phyloP scores from a whole-genome alignment of 1,140 invertebrate species.

The Heliconius congener region DNA sequence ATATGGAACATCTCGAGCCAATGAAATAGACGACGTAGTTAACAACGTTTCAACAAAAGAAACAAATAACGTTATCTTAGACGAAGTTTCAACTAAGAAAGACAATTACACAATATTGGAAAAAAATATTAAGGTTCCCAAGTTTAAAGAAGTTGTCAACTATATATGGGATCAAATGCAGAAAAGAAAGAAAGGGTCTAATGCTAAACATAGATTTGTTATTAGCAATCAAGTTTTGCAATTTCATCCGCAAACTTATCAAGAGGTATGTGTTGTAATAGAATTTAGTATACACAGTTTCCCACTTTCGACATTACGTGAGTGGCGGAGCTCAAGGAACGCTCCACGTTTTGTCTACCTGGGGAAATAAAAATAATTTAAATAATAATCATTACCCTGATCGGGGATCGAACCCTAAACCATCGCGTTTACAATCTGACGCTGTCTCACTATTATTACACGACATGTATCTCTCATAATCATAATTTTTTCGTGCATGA shows the following conservation, averaged over 20 bases:
- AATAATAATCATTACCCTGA: too few species aligned
- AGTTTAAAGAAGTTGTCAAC: conserved; percentile 84
- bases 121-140: conserved; percentile 73
- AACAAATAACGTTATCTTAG: conserved; percentile 53
- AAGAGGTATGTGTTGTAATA: conserved; percentile 81
- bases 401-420: too few species aligned
- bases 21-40: conserved; percentile 78
- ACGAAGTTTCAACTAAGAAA: conserved; percentile 57
- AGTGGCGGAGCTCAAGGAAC: too few species aligned
- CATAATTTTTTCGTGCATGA: too few species aligned
- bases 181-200: conserved; percentile 82
- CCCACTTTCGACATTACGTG: too few species aligned
- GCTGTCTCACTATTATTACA: too few species aligned
- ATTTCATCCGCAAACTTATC: conserved; percentile 84
- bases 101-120: conserved; percentile 52
- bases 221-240: conserved; percentile 85
- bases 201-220: conserved; percentile 82
- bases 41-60: conserved; percentile 73
- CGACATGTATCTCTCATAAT: too few species aligned
- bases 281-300: neutral
- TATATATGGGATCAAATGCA: conserved; percentile 86
- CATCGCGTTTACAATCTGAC: too few species aligned
- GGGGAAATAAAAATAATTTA: too few species aligned
- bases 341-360: too few species aligned
- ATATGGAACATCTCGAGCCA: conserved; percentile 83